Conservation (phyloP, 2,113 vertebrate species). For the Erpornis zantholeuca region DNA sequence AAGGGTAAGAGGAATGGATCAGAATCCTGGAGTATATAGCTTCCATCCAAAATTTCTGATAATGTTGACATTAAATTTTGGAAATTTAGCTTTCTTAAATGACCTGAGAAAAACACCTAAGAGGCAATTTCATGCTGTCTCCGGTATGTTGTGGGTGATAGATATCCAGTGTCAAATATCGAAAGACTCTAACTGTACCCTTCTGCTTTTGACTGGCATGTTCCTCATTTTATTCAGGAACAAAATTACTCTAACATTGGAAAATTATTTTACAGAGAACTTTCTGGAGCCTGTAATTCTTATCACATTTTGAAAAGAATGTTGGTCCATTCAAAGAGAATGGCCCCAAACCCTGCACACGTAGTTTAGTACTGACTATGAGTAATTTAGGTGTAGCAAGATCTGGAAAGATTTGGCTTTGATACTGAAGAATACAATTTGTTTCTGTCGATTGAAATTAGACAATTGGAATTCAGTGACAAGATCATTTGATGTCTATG, state of each 20-base stretch:
- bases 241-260: not conserved
- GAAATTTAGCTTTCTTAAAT: not conserved
- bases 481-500: not conserved
- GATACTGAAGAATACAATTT: not conserved
- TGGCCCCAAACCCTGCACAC: not conserved
- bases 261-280: not conserved
- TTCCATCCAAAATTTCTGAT: not conserved
- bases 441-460: not conserved
- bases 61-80: not conserved
- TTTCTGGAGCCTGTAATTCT: not conserved
- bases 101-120: not conserved
- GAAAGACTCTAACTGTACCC: not conserved
- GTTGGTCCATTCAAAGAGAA: not conserved
- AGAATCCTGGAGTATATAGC: not conserved
- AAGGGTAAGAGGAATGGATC: not conserved
- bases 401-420: not conserved
- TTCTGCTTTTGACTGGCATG: not conserved
- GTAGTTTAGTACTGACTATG: not conserved
- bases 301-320: not conserved
- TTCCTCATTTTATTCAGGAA: not conserved
- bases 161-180: not conserved
- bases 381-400: not conserved
- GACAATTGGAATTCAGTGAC: not conserved
- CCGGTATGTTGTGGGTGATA: not conserved
- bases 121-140: not conserved